Percentiles rank a stretch among this genome's conserved stretches.
Evolutionary conservation across 2,797 vertebrate genomes (phyloP).

Genomic region (Varecia variegata): DNA sequence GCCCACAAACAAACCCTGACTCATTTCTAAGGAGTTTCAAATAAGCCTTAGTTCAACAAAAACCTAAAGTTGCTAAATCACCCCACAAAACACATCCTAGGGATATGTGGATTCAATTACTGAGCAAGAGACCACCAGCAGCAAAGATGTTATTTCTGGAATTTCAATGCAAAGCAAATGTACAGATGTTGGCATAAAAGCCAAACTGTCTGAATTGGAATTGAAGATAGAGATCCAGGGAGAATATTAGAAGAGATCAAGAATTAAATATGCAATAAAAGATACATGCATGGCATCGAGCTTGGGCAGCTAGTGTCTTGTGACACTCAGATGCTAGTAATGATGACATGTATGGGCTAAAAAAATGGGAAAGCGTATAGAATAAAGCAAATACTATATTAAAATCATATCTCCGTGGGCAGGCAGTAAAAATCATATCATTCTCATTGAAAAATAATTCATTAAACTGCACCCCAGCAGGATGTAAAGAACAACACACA

Average conservation of each 20-base stretch:
- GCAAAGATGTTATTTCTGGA: constrained; percentile 69
- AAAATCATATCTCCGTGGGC: constrained; percentile 81
- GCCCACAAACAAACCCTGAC: not conserved
- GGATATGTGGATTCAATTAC: constrained; percentile 69
- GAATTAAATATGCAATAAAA: constrained; percentile 69
- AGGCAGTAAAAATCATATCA: constrained; percentile 82
- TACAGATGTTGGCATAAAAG: constrained; percentile 75
- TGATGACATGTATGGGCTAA: constrained; percentile 40
- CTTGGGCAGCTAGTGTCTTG: constrained; percentile 1
- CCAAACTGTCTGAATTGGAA: constrained; percentile 70
- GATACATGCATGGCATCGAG: constrained; percentile 52
- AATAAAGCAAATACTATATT: constrained; percentile 79
- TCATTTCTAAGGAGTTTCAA: constrained; percentile 43
- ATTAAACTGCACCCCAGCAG: constrained; percentile 84
- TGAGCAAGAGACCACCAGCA: constrained; percentile 57
- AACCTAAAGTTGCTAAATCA: constrained; percentile 53
- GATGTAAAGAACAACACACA: constrained; percentile 81
- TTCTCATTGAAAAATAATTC: constrained; percentile 84
- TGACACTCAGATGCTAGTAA: constrained; percentile 55
- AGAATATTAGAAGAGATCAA: constrained; percentile 59
- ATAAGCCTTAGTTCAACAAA: constrained; percentile 52
- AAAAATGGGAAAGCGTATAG: constrained; percentile 66
- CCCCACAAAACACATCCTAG: constrained; percentile 55
- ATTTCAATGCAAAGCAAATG: constrained; percentile 76
- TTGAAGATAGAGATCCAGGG: constrained; percentile 65